Evolutionary conservation across 2,113 vertebrate genomes (phyloP).

Genomic region (Cricetomys ansorgei): DNA sequence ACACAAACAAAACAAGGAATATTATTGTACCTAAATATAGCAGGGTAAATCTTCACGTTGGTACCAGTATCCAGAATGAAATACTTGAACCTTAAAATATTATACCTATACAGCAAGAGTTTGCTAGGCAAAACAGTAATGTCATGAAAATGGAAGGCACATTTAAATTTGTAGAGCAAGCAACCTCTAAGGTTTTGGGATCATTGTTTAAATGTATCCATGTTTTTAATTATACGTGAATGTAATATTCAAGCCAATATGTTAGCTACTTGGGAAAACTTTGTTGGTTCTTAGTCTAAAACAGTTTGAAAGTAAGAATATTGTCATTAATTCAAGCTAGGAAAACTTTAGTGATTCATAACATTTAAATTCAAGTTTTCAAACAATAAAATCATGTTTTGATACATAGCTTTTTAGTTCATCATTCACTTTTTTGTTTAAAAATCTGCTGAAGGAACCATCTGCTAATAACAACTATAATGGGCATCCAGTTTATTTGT

Average conservation of each 20-base stretch:
- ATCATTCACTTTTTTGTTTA: constrained; percentile 32
- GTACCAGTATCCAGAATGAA: not conserved
- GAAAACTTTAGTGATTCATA: constrained; percentile 42
- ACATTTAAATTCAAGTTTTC: constrained; percentile 19
- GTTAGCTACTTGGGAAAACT: constrained; percentile 13
- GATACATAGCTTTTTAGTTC: constrained; percentile 22
- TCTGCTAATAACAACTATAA: constrained; percentile 38
- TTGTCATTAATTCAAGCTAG: constrained; percentile 29
- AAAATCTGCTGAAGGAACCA: not conserved
- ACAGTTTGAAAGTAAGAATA: constrained; percentile 47
- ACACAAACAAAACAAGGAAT: not conserved
- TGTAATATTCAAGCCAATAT: constrained; percentile 32
- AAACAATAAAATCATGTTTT: not conserved
- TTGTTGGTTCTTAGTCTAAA: constrained; percentile 14
- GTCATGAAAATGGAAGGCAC: constrained; percentile 52
- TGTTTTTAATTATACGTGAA: constrained; percentile 13
- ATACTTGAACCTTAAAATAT: not conserved
- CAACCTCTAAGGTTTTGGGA: constrained; percentile 6
- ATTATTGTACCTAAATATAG: not conserved
- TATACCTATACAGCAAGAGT: constrained; percentile 40
- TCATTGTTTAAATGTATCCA: constrained; percentile 45
- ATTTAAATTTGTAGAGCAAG: constrained; percentile 39
- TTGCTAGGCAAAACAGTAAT: constrained; percentile 55
- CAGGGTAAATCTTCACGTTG: constrained; percentile 21
- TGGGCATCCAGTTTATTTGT: constrained; percentile 26